These are phyloP conservation scores for Indicator indicator DNA, from an alignment of 2,113 vertebrate genomes.

Conservation along the genomic window DNA sequence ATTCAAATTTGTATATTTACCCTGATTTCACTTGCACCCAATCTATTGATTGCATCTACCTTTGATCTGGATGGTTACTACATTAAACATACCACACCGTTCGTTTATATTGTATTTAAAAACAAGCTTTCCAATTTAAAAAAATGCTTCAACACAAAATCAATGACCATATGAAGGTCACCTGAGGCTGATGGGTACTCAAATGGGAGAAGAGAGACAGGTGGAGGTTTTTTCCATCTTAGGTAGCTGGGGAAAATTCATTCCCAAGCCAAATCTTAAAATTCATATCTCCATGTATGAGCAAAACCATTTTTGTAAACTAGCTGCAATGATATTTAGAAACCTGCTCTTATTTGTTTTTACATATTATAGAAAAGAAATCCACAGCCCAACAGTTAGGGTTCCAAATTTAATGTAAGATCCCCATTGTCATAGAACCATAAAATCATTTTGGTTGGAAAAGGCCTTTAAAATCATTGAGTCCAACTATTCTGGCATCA, in stretches of 20 bases:
- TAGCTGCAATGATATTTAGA: not conserved
- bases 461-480: too few species aligned
- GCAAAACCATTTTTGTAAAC: not conserved
- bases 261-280: not conserved
- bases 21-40: not conserved
- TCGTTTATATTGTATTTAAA: not conserved
- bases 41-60: not conserved
- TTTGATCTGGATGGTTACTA: not conserved
- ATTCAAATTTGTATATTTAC: not conserved
- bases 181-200: not conserved
- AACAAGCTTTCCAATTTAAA: not conserved
- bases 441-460: too few species aligned
- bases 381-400: not conserved
- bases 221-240: rapidly evolving
- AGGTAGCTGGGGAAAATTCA: not conserved
- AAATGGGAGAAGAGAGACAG: not conserved
- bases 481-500: not conserved
- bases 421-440: not conserved
- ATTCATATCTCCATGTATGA: not conserved
- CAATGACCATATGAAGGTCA: not conserved
- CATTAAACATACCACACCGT: not conserved
- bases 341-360: not conserved
- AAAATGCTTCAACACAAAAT: not conserved
- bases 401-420: not conserved
- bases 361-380: not conserved